Evolutionary conservation across 2,113 vertebrate species (phyloP), one percentile per base, ranked within the genome.

Genomic region (Brachyhypopomus gauderio): DNA sequence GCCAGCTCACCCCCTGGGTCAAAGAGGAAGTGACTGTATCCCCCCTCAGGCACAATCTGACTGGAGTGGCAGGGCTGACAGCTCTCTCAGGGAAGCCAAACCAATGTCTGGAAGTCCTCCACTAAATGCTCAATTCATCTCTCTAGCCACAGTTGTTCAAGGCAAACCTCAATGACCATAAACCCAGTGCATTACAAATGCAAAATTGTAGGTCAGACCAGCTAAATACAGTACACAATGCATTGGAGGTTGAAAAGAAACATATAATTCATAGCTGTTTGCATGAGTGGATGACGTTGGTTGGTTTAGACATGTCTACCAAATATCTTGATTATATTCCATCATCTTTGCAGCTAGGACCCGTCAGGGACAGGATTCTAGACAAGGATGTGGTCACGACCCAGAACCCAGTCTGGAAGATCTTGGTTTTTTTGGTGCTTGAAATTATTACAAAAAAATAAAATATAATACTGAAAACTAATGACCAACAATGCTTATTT

Each of bases 21-120:
- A 27, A 58, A 55, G 27, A 60, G 72, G 79, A 82, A 78, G 38
- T 27, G 73, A 63, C 77, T 74, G 73, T 45, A 73, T 20, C 30
- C 76, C 77, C 25, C 27, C 72, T 41, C 76, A 45, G 60, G 59
- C 79, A 66, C 77, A 36, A 70, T 74, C 63, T n/a, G 69, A 71
- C 48, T 56, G 66, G 76, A 81, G 83, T 71, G 62, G 77, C 73
- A 82, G 45, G 34, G 23, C 58, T 81, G 82, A 86, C 80, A 75
- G 63, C 75, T 75, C 79, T 75, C 45, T 72, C 25, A 77, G 55
- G 64, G 63, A 78, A 85, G 84, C 66, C 77, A 72, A 79, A 80
- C 78, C 80, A 82, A 83, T 83, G 78, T 75, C 79, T 77, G 70
- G 77, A 78, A 82, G 72, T 62, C 67, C 79, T 79, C 80, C 63